phyloP scores from a whole-genome alignment of 2,888 invertebrate species.

The Hydriomena furcata region DNA sequence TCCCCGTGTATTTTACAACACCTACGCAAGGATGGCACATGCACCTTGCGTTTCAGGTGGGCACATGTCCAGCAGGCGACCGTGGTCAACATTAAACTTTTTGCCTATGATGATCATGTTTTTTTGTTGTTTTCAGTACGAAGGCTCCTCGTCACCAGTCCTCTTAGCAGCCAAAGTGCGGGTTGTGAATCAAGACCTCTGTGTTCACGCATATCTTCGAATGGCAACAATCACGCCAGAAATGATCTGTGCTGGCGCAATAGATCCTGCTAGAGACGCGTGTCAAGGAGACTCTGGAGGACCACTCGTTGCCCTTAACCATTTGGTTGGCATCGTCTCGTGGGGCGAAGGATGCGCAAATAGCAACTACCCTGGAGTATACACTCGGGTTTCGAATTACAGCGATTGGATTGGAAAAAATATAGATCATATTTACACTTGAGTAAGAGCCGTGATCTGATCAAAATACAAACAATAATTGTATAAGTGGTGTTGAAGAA shows the following conservation, averaged over 20 bases:
- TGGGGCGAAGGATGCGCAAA: constrained; percentile 84
- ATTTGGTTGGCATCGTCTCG: constrained; percentile 81
- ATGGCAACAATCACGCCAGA: constrained; percentile 57
- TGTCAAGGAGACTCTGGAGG: constrained; percentile 85
- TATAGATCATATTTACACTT: constrained; percentile 15
- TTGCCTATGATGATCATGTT: not conserved
- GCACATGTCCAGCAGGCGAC: no score
- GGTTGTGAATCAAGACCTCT: constrained; percentile 61
- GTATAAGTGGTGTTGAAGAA: not conserved
- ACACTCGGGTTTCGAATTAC: constrained; percentile 75
- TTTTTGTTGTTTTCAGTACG: constrained; percentile 52
- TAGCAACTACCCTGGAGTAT: constrained; percentile 80
- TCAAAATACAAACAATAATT: not conserved
- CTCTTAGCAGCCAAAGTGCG: constrained; percentile 66
- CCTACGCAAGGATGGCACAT: no score
- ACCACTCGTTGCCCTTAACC: constrained; percentile 74
- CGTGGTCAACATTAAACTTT: no score
- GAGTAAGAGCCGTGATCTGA: not conserved
- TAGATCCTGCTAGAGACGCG: constrained; percentile 64
- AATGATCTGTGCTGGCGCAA: constrained; percentile 72
- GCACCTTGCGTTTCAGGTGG: no score
- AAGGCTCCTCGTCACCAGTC: constrained; percentile 55
- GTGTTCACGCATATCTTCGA: constrained; percentile 61
- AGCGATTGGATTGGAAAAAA: constrained; percentile 58
- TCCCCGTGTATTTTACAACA: no score